Conservation (phyloP, 35 echinoderm and acorn worm genomes). For the Ophioderma brevispina region DNA sequence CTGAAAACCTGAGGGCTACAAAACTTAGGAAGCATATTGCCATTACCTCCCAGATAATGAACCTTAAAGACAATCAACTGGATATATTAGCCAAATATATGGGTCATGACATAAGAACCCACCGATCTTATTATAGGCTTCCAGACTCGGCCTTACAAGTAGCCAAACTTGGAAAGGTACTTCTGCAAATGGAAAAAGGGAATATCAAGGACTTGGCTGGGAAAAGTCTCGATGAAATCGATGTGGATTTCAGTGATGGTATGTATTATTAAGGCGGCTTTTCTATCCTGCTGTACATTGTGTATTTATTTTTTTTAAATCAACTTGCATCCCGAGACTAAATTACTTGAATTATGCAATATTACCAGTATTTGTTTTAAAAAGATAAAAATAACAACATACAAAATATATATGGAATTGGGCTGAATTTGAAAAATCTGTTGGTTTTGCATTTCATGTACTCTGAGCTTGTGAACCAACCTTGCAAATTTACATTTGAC, state of each 20-base stretch:
- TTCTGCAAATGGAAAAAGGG: neutral
- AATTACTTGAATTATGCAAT: too few relatives aligned
- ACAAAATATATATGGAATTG: too few relatives aligned
- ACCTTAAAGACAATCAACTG: constrained; percentile 21
- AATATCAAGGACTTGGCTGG: neutral
- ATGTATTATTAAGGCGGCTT: too few relatives aligned
- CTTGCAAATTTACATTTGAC: too few relatives aligned
- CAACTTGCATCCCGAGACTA: too few relatives aligned
- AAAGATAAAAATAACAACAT: too few relatives aligned
- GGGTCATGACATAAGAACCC: constrained; percentile 5
- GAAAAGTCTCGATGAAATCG: constrained; percentile 17
- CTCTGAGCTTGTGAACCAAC: too few relatives aligned
- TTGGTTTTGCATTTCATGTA: too few relatives aligned
- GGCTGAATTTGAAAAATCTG: too few relatives aligned
- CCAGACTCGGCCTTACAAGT: neutral
- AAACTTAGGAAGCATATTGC: constrained; percentile 79
- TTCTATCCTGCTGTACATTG: too few relatives aligned
- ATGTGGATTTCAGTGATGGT: constrained; percentile 24
- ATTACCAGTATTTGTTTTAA: too few relatives aligned
- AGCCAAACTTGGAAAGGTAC: neutral
- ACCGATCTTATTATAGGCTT: neutral
- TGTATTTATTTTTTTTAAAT: too few relatives aligned
- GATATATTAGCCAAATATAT: constrained; percentile 18
- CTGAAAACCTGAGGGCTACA: constrained; percentile 52
- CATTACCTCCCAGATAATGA: constrained; percentile 69